These are phyloP conservation scores for Miichthys miiuy DNA, from an alignment of 2,797 vertebrate species.

Conservation along the genomic window DNA sequence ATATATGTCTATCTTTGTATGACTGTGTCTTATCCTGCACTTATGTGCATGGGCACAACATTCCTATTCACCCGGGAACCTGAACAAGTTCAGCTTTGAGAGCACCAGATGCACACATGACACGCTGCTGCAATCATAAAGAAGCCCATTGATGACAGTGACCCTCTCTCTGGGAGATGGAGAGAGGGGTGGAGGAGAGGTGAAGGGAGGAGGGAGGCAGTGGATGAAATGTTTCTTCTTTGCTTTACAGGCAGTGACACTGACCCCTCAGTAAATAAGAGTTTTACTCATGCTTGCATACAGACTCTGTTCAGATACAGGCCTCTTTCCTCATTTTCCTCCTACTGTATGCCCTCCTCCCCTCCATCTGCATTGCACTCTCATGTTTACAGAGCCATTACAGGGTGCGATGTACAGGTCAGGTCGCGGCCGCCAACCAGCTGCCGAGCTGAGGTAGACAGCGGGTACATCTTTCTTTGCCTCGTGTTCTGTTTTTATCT, in stretches of 20 bases:
- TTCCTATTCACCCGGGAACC: slow-evolving; percentile 47
- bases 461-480: slow-evolving; percentile 54
- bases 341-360: slow-evolving; percentile 28
- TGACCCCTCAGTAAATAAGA: slow-evolving; percentile 65
- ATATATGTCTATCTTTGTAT: slow-evolving; percentile 9
- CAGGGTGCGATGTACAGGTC: slow-evolving; percentile 59
- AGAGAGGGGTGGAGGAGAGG: slow-evolving; percentile 39
- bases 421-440: slow-evolving; percentile 69
- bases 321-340: slow-evolving; percentile 46
- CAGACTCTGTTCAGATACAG: slow-evolving; percentile 48
- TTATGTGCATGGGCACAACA: slow-evolving; percentile 42
- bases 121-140: slow-evolving; percentile 66
- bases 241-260: slow-evolving; percentile 55
- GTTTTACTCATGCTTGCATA: slow-evolving; percentile 41
- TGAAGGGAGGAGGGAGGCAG: slow-evolving; percentile 39
- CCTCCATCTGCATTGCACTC: slow-evolving; percentile 51
- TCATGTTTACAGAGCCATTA: slow-evolving; percentile 71
- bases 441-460: slow-evolving; percentile 62
- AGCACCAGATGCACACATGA: slow-evolving; percentile 63
- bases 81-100: slow-evolving; percentile 70
- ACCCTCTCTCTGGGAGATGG: slow-evolving; percentile 60
- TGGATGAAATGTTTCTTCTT: slow-evolving; percentile 64
- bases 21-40: slow-evolving; percentile 26
- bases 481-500: slow-evolving; percentile 40
- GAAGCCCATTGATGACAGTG: slow-evolving; percentile 74